Evolutionary conservation across 2,888 invertebrate species (phyloP), one percentile per base, ranked within the genome.

Genomic region (Ephialtes manifestator): DNA sequence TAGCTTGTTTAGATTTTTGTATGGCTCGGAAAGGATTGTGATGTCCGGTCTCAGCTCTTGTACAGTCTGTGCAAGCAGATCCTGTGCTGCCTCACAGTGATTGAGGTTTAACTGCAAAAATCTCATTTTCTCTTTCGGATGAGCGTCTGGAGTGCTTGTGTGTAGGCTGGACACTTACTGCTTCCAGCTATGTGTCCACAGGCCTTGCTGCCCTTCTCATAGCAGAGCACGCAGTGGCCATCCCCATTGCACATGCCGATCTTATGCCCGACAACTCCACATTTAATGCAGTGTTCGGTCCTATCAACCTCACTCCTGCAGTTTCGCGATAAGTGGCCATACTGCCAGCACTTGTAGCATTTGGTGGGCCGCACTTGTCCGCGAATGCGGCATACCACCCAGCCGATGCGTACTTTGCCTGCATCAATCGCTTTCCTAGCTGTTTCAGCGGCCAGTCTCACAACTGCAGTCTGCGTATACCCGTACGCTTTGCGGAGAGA

Each of bases 11-110:
- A 82, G 58, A 58, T 88, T 58, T 55, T 58, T 58, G 63, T 89
- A 86, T 76, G 85, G 88, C 70, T 88, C 89, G 8, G 81, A 70
- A 15, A 88, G 71, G 0, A 88, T 70, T 2, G 80, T 87, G 0
- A 88, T 71, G 28, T 86, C 84, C 7, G 84, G 39, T 3, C 70
- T 51, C 15, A 35, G 5, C 15, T 88, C 85, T 0, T 74, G n/a
- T 7, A 65, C 35, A 2, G 63, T 65, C 18, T 39, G 63, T 18
- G 8, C 18, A 0, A 65, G 35, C 4, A 65, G 18, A 15, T 65
- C 39, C 7, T 39, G 63, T 65, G 35, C 35, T 8, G 31, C 31
- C 31, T 39, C 35, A 8, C 35, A 39, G 35, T 39, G 35, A 8
- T 7, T 35, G 1, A 39, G 77, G 18, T 39, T 65, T 2, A 65